A percentile compares a stretch with the other conserved stretches of the same genome.
These are phyloP conservation scores for Mus minutoides DNA, from an alignment of 2,797 vertebrate species.

Conservation along the genomic window DNA sequence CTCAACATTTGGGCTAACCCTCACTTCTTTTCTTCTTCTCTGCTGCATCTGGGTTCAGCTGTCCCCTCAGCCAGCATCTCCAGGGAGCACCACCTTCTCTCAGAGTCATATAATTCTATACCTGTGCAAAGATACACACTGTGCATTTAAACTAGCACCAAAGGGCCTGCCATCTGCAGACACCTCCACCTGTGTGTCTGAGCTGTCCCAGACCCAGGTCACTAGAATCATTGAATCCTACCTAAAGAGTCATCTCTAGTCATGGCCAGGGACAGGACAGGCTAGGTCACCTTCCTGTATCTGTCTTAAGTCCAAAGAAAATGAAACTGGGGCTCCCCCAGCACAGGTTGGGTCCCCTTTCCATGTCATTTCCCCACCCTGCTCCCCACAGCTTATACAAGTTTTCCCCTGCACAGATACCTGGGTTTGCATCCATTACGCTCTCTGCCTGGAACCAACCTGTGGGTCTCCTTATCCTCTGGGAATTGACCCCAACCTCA, in stretches of 20 bases:
- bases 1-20: rapidly evolving
- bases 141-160: neutral
- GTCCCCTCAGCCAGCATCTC: neutral
- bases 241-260: neutral
- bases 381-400: rapidly evolving
- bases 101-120: rapidly evolving
- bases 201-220: neutral
- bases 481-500: neutral
- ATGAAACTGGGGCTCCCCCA: rapidly evolving
- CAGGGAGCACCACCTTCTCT: neutral
- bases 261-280: no score
- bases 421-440: neutral
- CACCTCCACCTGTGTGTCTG: neutral
- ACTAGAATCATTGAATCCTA: no score
- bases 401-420: neutral
- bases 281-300: rapidly evolving
- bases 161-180: rapidly evolving
- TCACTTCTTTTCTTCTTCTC: rapidly evolving
- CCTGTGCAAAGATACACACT: neutral
- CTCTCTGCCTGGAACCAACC: neutral
- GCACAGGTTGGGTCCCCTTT: rapidly evolving
- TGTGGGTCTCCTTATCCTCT: neutral
- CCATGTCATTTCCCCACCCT: neutral
- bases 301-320: neutral
- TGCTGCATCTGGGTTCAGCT: rapidly evolving